phyloP scores from a whole-genome alignment of 2,113 vertebrate genomes.

The Catharus bicknelli region DNA sequence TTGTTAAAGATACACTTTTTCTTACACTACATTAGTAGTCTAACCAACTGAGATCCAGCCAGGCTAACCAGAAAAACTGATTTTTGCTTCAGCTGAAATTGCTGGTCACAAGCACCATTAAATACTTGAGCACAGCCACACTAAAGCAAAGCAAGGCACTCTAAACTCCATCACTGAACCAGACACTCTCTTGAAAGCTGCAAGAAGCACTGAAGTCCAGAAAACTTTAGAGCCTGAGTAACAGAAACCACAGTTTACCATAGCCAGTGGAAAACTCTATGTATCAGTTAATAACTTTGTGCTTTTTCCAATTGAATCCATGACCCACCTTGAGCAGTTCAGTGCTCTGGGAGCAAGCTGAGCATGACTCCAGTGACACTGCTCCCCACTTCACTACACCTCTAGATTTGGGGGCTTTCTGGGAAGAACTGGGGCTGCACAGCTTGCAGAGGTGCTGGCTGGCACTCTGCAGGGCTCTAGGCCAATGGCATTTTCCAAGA shows the following conservation, averaged over 20 bases:
- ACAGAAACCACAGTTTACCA: not conserved
- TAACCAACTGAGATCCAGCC: not conserved
- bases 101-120: not conserved
- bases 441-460: not conserved
- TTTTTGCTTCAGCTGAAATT: constrained; percentile 1
- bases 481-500: not conserved
- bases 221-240: not conserved
- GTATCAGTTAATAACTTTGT: not conserved
- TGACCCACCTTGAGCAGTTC: not conserved
- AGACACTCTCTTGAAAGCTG: not conserved
- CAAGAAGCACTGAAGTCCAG: not conserved
- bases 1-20: not conserved
- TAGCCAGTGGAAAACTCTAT: not conserved
- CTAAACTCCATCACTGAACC: not conserved
- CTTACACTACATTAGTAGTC: not conserved
- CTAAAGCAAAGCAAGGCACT: not conserved
- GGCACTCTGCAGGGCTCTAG: not conserved
- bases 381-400: not conserved
- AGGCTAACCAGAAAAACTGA: not conserved
- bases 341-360: not conserved
- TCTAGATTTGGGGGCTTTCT: not conserved
- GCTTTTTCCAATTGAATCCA: not conserved
- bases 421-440: not conserved
- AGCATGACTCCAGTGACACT: not conserved
- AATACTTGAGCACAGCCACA: not conserved